Evolutionary conservation across 2,797 vertebrate species (phyloP).

Genomic region (Dendrocincla fuliginosa): DNA sequence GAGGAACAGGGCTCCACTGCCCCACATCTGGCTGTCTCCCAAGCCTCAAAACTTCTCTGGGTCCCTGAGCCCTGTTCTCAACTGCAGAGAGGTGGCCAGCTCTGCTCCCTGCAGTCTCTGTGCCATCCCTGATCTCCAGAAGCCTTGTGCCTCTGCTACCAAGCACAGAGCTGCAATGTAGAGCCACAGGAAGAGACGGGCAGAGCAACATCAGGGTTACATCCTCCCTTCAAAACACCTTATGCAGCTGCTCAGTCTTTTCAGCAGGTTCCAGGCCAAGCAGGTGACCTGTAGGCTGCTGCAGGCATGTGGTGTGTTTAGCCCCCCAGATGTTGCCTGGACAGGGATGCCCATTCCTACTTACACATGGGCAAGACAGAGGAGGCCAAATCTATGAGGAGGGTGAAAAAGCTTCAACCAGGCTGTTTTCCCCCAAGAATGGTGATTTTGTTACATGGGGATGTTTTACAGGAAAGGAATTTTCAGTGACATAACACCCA

Average conservation of each 20-base stretch:
- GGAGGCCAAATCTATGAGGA: background rate
- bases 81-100: background rate
- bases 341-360: background rate
- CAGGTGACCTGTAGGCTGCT: background rate
- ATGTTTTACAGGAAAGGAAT: constrained; percentile 25
- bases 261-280: background rate
- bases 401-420: background rate
- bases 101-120: background rate
- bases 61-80: background rate
- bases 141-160: background rate
- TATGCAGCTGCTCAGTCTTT: background rate
- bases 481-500: background rate
- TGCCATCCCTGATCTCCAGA: fast-evolving
- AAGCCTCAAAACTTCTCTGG: background rate
- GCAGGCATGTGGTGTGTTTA: background rate
- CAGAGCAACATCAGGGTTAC: background rate
- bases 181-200: fast-evolving
- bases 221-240: background rate
- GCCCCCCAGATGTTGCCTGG: no score
- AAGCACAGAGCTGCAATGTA: background rate
- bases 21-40: background rate
- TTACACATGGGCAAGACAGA: background rate
- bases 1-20: background rate
- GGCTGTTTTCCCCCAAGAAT: background rate
- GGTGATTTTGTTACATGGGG: background rate